Percentiles rank a stretch among this genome's conserved stretches.
These are phyloP conservation scores for Danaus chrysippus DNA, from an alignment of 2,888 invertebrate genomes.

Conservation along the genomic window DNA sequence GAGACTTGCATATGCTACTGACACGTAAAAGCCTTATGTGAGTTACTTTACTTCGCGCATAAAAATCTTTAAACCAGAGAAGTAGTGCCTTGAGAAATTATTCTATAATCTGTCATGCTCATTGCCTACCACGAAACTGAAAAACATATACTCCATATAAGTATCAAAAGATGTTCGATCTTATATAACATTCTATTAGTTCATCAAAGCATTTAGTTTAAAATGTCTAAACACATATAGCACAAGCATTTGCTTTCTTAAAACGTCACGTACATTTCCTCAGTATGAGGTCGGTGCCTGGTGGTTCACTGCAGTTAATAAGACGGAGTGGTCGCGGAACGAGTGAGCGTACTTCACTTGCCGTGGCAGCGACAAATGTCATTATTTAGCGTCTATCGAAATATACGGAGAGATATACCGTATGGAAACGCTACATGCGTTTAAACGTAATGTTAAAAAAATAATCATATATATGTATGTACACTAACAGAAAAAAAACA, in stretches of 20 bases:
- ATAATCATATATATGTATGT: too few species aligned
- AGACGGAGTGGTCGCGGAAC: conserved; percentile 39
- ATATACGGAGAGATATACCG: conserved; percentile 27
- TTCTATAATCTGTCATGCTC: background rate
- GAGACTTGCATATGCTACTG: conserved; percentile 29
- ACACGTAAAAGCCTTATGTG: conserved; percentile 10
- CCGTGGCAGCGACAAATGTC: conserved; percentile 54
- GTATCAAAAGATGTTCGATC: too few species aligned
- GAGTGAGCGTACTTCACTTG: conserved; percentile 37
- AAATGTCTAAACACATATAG: conserved; percentile 3
- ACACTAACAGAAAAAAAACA: too few species aligned
- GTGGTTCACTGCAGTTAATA: conserved; percentile 43
- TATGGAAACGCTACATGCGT: conserved; percentile 2
- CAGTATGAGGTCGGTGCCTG: conserved; percentile 24
- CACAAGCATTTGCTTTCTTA: conserved; percentile 1
- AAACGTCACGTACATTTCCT: conserved; percentile 13
- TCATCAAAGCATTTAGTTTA: background rate
- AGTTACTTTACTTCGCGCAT: background rate
- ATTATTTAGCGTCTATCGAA: conserved; percentile 48
- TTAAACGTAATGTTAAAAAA: too few species aligned
- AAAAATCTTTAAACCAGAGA: conserved; percentile 2
- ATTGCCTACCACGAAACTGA: too few species aligned
- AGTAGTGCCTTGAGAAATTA: background rate
- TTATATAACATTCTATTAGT: background rate
- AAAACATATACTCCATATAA: too few species aligned